Evolutionary conservation across 2,797 vertebrate species (phyloP), one percentile per base, ranked within the genome.

Genomic region (Esox lucius): DNA sequence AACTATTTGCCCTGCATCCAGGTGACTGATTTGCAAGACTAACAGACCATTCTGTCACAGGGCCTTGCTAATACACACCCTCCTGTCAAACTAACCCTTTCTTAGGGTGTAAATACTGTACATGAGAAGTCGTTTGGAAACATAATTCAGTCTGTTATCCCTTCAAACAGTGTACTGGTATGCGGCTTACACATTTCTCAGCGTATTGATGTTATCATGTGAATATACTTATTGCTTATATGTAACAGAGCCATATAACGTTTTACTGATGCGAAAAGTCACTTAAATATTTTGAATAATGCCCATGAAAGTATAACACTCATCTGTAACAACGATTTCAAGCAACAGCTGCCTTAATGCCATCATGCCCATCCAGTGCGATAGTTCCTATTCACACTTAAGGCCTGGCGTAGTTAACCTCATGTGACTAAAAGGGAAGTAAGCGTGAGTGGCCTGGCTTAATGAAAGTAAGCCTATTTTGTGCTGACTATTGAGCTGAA

Each of bases 391-490:
- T 84, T 80, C 15, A 67, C 19, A 16, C 33, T 65, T 62, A 28
- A 68, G 35, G n/a, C 39, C 39, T 68, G 67, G 67, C 85, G 85
- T 13, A 13, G 42, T 5, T 39, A 39, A 39, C 35, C 7, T 39
- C 35, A 5, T 86, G 89, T 90, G 91, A 90, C 84, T 48, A 8
- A 66, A 70, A 72, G 71, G 78, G 78, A 78, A 51, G 24, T 51
- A 72, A 73, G 81, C 66, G 76, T 87, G 56, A 35, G 80, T 83
- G 79, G 74, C 67, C 9, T 74, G 75, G 87, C 90, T 92, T 88
- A 90, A 80, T 84, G 84, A 78, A 77, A 66, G 81, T 88, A 89
- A 90, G 89, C 89, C 84, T 84, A 83, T 86, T 92, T 92, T 90
- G 84, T 87, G 84, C 83, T 86, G 87, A 87, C 84, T 81, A 78